These are phyloP conservation scores for Aphodius granarius DNA, from an alignment of 2,888 invertebrate genomes.

Conservation along the genomic window DNA sequence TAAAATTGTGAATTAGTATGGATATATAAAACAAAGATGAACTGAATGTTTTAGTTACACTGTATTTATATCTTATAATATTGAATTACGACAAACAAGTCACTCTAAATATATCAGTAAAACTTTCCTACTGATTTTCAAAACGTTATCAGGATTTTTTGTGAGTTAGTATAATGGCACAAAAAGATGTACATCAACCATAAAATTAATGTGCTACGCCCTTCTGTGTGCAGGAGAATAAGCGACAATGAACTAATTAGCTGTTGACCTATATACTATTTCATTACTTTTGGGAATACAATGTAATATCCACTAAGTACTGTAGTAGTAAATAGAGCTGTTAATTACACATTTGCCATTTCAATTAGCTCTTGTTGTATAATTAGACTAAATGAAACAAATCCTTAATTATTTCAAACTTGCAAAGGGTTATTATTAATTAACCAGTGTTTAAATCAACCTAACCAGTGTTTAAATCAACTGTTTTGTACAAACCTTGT, in stretches of 20 bases:
- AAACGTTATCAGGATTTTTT: no score
- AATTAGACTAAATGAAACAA: no score
- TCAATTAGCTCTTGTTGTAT: no score
- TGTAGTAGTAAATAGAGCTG: not conserved
- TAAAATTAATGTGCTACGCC: constrained; percentile 22
- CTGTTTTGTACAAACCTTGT: constrained; percentile 37
- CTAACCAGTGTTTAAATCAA: not conserved
- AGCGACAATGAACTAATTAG: constrained; percentile 33
- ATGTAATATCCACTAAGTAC: not conserved
- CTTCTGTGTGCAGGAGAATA: constrained; percentile 24
- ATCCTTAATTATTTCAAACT: no score
- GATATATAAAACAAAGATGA: no score
- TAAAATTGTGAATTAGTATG: no score
- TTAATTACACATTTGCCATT: not conserved
- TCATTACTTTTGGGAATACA: not conserved
- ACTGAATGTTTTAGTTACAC: no score
- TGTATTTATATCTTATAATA: no score
- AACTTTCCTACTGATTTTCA: no score
- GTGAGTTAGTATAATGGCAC: no score
- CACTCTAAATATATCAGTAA: no score
- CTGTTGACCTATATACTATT: constrained; percentile 28
- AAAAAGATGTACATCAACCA: not conserved
- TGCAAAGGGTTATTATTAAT: not conserved
- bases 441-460: not conserved
- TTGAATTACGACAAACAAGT: no score